phyloP scores from a whole-genome alignment of 2,113 vertebrate species.

The Phylloscopus trochilus region DNA sequence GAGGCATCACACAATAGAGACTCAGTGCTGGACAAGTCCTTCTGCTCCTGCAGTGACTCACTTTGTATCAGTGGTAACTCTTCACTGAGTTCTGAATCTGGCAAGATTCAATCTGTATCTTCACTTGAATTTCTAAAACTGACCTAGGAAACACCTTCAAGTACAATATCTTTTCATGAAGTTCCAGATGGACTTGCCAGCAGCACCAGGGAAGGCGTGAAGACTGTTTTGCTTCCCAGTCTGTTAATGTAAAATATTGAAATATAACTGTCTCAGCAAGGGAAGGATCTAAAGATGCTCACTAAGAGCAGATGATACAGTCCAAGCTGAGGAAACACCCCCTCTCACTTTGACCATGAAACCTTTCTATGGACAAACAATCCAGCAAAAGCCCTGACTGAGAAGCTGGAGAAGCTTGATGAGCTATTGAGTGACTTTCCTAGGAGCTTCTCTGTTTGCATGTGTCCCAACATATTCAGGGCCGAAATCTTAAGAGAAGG shows the following conservation, averaged over 20 bases:
- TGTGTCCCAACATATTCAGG: not conserved
- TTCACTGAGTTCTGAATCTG: not conserved
- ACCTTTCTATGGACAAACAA: not conserved
- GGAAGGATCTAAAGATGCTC: not conserved
- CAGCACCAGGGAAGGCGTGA: not conserved
- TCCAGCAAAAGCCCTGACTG: not conserved
- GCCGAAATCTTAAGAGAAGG: not conserved
- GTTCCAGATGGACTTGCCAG: not conserved
- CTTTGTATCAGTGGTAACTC: not conserved
- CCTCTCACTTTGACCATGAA: not conserved
- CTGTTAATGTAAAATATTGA: not conserved
- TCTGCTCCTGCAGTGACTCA: not conserved
- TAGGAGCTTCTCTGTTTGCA: not conserved
- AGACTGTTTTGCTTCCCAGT: not conserved
- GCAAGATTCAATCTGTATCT: not conserved
- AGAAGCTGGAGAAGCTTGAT: not conserved
- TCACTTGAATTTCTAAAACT: not conserved
- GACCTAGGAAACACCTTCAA: not conserved
- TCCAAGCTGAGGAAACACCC: not conserved
- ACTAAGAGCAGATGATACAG: not conserved
- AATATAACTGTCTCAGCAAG: not conserved
- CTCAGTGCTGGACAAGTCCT: not conserved
- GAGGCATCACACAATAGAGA: not conserved
- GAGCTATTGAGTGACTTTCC: not conserved
- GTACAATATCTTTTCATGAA: not conserved